Base-by-base conservation (phyloP, 2,888 invertebrate genomes). In the Amphimallon solstitiale region DNA sequence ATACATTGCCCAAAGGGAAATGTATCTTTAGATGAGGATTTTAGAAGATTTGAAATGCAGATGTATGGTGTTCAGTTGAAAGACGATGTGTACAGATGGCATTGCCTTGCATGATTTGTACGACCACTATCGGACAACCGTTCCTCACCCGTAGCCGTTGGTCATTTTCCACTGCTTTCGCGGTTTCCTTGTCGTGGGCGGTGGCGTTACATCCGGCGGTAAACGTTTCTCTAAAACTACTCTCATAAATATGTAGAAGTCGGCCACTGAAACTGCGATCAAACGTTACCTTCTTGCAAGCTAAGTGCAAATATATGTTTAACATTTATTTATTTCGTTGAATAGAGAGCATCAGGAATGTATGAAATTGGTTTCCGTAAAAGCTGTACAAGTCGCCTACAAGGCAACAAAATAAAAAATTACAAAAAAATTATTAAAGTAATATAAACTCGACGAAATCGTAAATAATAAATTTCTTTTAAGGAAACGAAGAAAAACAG, bases 51-150 rank as follows among this genome's bases (percentile, higher is more conserved):
- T 80, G 78, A 79, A 79, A 79, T 80, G 79, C 79, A 80, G 78
- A 80, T 79, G 78, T 78, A 80, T 78, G 78, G 76, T 75, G 76
- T 72, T 75, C 72, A 74, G 72, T 75, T 71, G 73, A 68, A 68
- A 70, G 72, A 75, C 76, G 80, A 80, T 78, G 79, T 78, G 75
- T 79, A 79, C 77, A 79, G 78, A 80, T 81, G 79, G 77, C 73
- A 73, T 74, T 73, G 75, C 74, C 74, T 75, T 35, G 77, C 78
- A 80, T 80, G 80, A 80, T 80, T 80, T 80, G 81, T 81, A 77
- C 73, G 77, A 79, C 79, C 80, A 75, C 80, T 75, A 77, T 75
- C 73, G 76, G 78, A 76, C 76, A 74, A 72, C 74, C 66, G 71
- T 60, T 49, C 51, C 62, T 51, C 54, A 51, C 65, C 61, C 54